Evolutionary conservation across 2,113 vertebrate species (phyloP), one percentile per base, ranked within the genome.

Genomic region (Bucco capensis): DNA sequence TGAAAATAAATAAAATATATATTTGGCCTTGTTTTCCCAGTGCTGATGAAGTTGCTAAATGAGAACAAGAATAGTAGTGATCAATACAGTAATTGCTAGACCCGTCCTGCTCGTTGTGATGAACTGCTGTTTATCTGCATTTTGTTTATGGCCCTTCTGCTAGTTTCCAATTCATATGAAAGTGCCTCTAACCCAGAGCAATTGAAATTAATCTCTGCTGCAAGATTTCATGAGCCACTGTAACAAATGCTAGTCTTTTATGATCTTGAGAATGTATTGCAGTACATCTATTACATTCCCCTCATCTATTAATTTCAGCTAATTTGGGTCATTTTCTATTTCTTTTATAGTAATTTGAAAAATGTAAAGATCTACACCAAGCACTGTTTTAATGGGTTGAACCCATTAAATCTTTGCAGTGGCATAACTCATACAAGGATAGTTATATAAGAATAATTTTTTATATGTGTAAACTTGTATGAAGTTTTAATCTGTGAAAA

Each of bases 1-100:
- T 56, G 25, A 69, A 88, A 87, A 78, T 21, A 86, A 88, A 66
- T 66, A 19, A 27, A 86, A 27, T 4, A 92, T 82, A 64, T 44
- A 13, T 18, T 53, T 93, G 73, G 33, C 14, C 37, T 61, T 73
- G 16, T 72, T 89, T 89, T 83, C 62, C 16, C 30, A 9, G n/a
- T 40, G 51, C 40, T 84, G 86, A 93, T 92, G 84, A 93, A 95
- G 83, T 72, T 81, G 70, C 33, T 88, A 76, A 94, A 94, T 76
- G 70, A 81, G 70, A 88, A 82, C 5, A 78, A 54, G 35, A 23
- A 28, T 44, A 69, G 46, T 31, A 49, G 42, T 44, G 71, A 93
- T 94, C 53, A 0, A 90, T 93, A 71, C 6, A 15, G 44, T 77
- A 95, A 88, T 82, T 83, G 49, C 42, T 74, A 62, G 38, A 54